phyloP scores from a whole-genome alignment of 2,888 invertebrate species.

The Thera britannica region DNA sequence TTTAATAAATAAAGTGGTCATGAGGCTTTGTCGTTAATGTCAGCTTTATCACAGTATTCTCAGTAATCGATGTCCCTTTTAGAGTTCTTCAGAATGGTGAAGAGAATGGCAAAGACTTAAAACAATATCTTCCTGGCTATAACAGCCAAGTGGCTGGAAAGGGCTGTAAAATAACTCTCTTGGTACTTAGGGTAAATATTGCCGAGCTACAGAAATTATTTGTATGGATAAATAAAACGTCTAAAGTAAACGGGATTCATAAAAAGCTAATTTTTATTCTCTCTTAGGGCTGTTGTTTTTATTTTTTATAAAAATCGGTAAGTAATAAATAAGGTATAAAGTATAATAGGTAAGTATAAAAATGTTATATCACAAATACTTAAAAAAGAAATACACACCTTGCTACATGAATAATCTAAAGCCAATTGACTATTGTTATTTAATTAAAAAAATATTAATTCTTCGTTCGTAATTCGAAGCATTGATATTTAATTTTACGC shows the following conservation, averaged over 20 bases:
- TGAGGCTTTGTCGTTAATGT: constrained; percentile 3
- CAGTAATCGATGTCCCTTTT: constrained; percentile 19
- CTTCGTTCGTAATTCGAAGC: neutral
- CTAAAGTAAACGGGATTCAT: no score
- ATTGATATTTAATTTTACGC: neutral
- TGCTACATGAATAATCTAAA: no score
- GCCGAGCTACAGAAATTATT: neutral
- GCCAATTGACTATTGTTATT: no score
- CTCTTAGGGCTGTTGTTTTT: no score
- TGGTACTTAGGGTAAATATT: constrained; percentile 1
- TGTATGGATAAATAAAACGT: neutral
- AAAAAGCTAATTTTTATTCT: no score
- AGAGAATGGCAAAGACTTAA: neutral
- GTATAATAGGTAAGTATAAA: no score
- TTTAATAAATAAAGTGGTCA: constrained; percentile 1
- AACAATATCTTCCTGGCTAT: constrained; percentile 16
- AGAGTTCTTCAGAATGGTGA: constrained; percentile 2
- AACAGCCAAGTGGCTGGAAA: neutral
- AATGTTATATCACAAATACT: no score
- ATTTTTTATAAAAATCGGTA: no score
- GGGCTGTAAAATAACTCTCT: constrained; percentile 6
- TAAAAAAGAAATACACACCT: no score
- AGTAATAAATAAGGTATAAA: no score
- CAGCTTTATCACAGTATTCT: constrained; percentile 2
- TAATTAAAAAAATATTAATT: no score